Percentiles rank a stretch among this genome's conserved stretches.
These are phyloP conservation scores for Borostomias antarcticus DNA, from an alignment of 2,797 vertebrate genomes.

Conservation along the genomic window DNA sequence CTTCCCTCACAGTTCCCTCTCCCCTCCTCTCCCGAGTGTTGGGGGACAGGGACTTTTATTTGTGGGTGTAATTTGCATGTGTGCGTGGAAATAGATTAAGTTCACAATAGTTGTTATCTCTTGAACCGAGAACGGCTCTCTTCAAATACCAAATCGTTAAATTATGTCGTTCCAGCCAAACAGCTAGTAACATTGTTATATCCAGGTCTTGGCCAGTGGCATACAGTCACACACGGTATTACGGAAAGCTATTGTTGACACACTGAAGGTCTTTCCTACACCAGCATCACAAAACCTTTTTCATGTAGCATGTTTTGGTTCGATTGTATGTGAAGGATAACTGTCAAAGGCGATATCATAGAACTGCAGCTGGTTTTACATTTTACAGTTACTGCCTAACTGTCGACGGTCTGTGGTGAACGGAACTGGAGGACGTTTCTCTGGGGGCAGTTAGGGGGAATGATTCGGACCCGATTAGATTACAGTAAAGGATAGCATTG, in stretches of 20 bases:
- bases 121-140: background rate
- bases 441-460: too few species aligned
- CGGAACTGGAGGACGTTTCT: too few species aligned
- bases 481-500: too few species aligned
- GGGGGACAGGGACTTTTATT: too few species aligned
- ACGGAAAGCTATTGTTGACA: background rate
- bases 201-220: background rate
- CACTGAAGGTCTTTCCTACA: too few species aligned
- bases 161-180: background rate
- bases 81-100: background rate
- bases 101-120: background rate
- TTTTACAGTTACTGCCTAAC: too few species aligned
- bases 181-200: background rate
- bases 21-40: too few species aligned
- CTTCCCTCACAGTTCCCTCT: too few species aligned
- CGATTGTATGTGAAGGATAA: background rate
- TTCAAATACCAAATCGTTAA: background rate
- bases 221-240: background rate
- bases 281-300: too few species aligned
- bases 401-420: too few species aligned
- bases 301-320: background rate
- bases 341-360: background rate
- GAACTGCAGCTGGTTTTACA: background rate
- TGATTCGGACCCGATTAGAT: too few species aligned
- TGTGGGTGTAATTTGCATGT: background rate